A percentile compares a stretch with the other conserved stretches of the same genome.
phyloP scores from a whole-genome alignment of 2,888 invertebrate genomes.

The Leucophenga maculata region DNA sequence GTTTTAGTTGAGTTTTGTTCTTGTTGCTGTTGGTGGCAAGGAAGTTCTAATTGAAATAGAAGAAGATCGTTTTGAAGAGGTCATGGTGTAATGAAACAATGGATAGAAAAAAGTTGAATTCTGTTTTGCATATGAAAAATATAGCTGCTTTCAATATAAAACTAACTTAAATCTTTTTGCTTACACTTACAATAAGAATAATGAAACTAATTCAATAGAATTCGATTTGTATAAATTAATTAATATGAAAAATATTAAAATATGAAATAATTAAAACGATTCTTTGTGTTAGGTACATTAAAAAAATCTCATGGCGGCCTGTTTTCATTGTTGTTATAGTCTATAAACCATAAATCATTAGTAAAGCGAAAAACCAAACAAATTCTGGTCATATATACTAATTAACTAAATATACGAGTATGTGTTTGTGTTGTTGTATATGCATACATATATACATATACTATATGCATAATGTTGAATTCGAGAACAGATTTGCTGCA shows the following conservation, averaged over 20 bases:
- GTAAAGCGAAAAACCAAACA: slow-evolving; percentile 5
- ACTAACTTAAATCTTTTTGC: not conserved
- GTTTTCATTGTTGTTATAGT: not conserved
- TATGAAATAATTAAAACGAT: not conserved
- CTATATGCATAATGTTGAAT: not conserved
- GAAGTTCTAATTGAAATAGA: not conserved
- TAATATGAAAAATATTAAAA: not conserved
- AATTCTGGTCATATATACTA: not conserved
- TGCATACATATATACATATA: not conserved
- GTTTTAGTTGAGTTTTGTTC: not conserved
- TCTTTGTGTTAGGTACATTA: slow-evolving; percentile 19
- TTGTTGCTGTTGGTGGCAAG: slow-evolving; percentile 13
- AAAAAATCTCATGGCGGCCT: slow-evolving; percentile 23
- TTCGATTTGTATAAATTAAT: not conserved
- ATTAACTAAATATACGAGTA: not conserved
- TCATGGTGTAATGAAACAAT: too few species aligned
- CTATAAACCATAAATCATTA: not conserved
- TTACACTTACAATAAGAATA: not conserved
- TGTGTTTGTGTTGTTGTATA: too few species aligned
- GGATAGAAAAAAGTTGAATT: too few species aligned
- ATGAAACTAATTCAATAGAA: too few species aligned
- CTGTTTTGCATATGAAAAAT: too few species aligned
- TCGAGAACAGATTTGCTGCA: slow-evolving; percentile 40
- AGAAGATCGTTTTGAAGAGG: too few species aligned
- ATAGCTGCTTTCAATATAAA: too few species aligned